Conservation (phyloP, 2,797 vertebrate genomes). For the Chelmon rostratus region DNA sequence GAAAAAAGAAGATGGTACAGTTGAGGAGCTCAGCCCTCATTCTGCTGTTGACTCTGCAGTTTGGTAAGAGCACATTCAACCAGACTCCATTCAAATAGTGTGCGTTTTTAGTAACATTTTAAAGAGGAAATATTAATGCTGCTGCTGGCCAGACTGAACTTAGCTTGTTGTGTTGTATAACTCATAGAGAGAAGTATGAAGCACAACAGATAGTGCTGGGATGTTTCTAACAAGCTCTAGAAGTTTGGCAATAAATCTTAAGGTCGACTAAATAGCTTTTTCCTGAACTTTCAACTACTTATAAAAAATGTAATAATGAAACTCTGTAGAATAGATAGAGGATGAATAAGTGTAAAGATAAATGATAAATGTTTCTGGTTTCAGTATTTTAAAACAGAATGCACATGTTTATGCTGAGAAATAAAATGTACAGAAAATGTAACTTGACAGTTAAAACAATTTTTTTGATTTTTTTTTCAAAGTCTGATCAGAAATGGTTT, state of each 20-base stretch:
- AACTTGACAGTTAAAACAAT: neutral
- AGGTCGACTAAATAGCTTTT: neutral
- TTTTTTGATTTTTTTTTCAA: neutral
- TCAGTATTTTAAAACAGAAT: neutral
- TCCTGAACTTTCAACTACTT: neutral
- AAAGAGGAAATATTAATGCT: neutral
- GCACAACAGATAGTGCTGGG: too few relatives aligned
- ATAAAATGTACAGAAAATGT: neutral
- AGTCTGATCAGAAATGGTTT: too few relatives aligned
- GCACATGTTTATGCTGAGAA: neutral
- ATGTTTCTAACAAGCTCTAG: neutral
- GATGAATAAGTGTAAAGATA: neutral
- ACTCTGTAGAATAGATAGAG: too few relatives aligned
- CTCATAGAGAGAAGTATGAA: neutral
- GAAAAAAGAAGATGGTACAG: conserved; percentile 43
- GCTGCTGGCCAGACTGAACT: neutral
- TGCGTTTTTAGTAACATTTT: neutral
- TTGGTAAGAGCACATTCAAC: conserved; percentile 73
- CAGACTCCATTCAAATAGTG: neutral
- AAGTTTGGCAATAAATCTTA: neutral
- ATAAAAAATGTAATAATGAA: neutral
- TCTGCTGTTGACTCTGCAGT: conserved; percentile 65
- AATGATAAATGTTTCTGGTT: too few relatives aligned
- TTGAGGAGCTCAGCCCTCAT: conserved; percentile 45
- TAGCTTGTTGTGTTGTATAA: neutral